Percentiles rank a stretch among this genome's conserved stretches.
Conservation (phyloP, 2,797 vertebrate genomes). For the Diceros bicornis region DNA sequence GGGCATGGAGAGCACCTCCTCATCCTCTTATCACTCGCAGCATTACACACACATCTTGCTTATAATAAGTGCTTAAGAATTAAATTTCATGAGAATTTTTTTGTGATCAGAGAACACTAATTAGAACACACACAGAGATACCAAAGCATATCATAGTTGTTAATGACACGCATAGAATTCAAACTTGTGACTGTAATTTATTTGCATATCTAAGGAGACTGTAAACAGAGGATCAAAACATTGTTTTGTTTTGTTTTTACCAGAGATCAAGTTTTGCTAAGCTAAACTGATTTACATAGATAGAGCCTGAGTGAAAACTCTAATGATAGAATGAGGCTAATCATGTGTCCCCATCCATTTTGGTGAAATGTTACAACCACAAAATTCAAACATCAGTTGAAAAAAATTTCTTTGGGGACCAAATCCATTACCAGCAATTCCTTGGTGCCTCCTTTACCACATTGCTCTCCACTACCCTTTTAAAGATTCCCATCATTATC, state of each 20-base stretch:
- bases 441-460: background rate
- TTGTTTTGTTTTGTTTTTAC: background rate
- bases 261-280: background rate
- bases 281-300: background rate
- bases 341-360: background rate
- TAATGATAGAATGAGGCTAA: background rate
- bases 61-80: background rate
- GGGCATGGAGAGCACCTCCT: background rate
- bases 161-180: background rate
- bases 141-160: background rate
- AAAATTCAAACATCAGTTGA: background rate
- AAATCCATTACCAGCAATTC: background rate
- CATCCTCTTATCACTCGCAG: background rate
- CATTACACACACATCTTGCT: background rate
- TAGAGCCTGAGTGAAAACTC: background rate
- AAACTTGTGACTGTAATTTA: background rate
- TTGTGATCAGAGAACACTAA: background rate
- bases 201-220: background rate
- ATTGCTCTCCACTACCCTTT: background rate
- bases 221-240: background rate
- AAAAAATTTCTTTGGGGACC: background rate
- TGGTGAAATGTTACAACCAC: background rate
- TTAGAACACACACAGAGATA: background rate
- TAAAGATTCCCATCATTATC: background rate
- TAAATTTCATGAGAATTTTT: background rate